These are phyloP conservation scores for Hippoglossus stenolepis DNA, from an alignment of 2,113 vertebrate genomes.

Conservation along the genomic window DNA sequence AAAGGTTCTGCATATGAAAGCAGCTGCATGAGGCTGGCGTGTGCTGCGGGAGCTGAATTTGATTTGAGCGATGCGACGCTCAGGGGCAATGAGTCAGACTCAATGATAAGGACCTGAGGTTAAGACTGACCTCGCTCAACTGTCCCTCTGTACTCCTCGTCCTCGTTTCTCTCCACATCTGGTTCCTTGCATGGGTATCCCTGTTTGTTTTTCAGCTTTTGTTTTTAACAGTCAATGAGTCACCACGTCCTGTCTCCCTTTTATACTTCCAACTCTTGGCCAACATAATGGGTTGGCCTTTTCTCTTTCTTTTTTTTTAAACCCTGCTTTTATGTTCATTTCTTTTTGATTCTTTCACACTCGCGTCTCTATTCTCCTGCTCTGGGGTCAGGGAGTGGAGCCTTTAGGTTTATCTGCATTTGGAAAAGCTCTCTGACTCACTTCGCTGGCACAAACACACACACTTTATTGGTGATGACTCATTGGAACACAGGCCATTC, in stretches of 20 bases:
- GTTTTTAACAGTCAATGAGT: conserved; percentile 52
- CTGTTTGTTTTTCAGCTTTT: conserved; percentile 47
- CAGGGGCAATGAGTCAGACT: conserved; percentile 62
- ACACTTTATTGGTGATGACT: conserved; percentile 77
- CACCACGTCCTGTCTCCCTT: conserved; percentile 45
- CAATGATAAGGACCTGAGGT: conserved; percentile 58
- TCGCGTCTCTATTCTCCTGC: conserved; percentile 12
- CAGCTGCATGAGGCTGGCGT: conserved; percentile 34
- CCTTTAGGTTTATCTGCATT: conserved; percentile 62
- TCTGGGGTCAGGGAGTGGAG: conserved; percentile 62
- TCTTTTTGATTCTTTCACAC: conserved; percentile 10
- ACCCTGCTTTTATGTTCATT: background rate
- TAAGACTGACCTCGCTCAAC: conserved; percentile 53
- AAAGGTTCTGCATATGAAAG: conserved; percentile 13
- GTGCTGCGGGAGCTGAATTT: conserved; percentile 44
- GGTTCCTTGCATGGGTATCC: conserved; percentile 35
- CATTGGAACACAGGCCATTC: conserved; percentile 70
- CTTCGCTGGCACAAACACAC: conserved; percentile 23
- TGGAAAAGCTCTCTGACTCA: conserved; percentile 73
- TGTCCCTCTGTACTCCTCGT: conserved; percentile 3
- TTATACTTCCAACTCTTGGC: conserved; percentile 37
- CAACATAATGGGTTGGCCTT: background rate
- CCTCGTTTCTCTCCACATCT: conserved; percentile 42
- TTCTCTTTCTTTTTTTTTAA: background rate
- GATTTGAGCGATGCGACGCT: conserved; percentile 53